A percentile compares a stretch with the other conserved stretches of the same genome.
Conservation (phyloP, 1,140 invertebrate genomes). For the Megalonaias nervosa region DNA sequence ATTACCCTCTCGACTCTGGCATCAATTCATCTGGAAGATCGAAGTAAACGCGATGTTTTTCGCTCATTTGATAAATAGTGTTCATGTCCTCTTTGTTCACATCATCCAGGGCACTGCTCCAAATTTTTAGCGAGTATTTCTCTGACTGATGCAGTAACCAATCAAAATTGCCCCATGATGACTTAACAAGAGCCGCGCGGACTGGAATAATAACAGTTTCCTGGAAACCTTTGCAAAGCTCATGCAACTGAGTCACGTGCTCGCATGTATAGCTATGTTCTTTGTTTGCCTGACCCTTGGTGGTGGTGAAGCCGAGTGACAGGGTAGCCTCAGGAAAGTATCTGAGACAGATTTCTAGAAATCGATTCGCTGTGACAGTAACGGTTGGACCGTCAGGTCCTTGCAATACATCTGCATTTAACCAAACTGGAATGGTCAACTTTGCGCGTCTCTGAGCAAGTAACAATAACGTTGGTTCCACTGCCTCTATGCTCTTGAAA, state of each 20-base stretch:
- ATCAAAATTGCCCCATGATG: conserved; percentile 40
- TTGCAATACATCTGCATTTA: conserved; percentile 88
- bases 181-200: conserved; percentile 37
- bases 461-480: conserved; percentile 76
- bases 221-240: conserved; percentile 51
- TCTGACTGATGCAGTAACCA: conserved; percentile 49
- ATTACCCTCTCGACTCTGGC: conserved; percentile 6
- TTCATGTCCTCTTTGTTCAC: conserved; percentile 41
- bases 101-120: conserved; percentile 35
- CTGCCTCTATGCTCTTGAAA: conserved; percentile 86
- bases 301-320: conserved; percentile 90
- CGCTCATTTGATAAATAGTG: conserved; percentile 34
- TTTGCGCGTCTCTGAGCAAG: conserved; percentile 70
- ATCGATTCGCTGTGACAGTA: conserved; percentile 79
- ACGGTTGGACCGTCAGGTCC: conserved; percentile 80
- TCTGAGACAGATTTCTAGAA: conserved; percentile 74
- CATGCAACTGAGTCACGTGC: conserved; percentile 81
- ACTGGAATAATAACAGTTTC: conserved; percentile 50
- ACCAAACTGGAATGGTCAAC: conserved; percentile 82
- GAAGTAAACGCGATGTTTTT: conserved; percentile 40
- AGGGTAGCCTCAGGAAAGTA: conserved; percentile 79
- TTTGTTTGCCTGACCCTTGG: conserved; percentile 66
- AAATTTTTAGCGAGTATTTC: conserved; percentile 43
- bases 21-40: conserved; percentile 41
- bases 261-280: conserved; percentile 78